Evolutionary conservation across 1,140 invertebrate genomes (phyloP).

Genomic region (Eueides isabella): DNA sequence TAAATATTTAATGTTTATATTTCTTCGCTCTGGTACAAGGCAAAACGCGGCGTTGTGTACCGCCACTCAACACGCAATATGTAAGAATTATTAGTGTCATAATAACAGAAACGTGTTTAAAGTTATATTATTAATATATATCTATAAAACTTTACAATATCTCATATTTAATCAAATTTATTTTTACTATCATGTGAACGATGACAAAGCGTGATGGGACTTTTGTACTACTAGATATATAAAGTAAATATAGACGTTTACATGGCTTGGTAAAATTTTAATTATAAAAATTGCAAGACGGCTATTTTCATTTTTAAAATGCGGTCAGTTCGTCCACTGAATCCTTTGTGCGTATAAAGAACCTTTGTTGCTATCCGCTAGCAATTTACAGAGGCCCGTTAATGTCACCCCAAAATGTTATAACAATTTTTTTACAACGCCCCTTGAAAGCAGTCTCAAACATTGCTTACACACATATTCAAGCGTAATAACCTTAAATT

Average conservation of each 20-base stretch:
- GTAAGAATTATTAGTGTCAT: no score
- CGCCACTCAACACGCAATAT: no score
- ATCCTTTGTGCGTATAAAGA: constrained; percentile 45
- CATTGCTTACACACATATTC: constrained; percentile 53
- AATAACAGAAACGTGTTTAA: no score
- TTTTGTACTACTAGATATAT: background rate
- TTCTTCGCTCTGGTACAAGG: no score
- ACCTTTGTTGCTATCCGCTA: constrained; percentile 36
- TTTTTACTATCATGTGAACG: no score
- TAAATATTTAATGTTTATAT: no score
- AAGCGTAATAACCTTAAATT: constrained; percentile 60
- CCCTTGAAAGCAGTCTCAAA: constrained; percentile 43
- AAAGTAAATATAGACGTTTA: background rate
- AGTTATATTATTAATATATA: no score
- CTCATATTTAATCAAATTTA: no score
- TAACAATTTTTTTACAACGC: constrained; percentile 42
- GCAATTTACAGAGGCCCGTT: constrained; percentile 40
- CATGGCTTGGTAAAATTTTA: background rate
- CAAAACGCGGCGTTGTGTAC: no score
- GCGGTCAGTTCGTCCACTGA: constrained; percentile 41
- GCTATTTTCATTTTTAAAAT: constrained; percentile 35
- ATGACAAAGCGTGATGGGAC: no score
- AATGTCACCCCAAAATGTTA: constrained; percentile 39
- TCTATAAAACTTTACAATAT: no score
- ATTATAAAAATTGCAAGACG: constrained; percentile 5